Percentiles rank a stretch among this genome's conserved stretches.
These are phyloP conservation scores for Sepiola atlantica DNA, from an alignment of 2,888 invertebrate genomes.

Conservation along the genomic window DNA sequence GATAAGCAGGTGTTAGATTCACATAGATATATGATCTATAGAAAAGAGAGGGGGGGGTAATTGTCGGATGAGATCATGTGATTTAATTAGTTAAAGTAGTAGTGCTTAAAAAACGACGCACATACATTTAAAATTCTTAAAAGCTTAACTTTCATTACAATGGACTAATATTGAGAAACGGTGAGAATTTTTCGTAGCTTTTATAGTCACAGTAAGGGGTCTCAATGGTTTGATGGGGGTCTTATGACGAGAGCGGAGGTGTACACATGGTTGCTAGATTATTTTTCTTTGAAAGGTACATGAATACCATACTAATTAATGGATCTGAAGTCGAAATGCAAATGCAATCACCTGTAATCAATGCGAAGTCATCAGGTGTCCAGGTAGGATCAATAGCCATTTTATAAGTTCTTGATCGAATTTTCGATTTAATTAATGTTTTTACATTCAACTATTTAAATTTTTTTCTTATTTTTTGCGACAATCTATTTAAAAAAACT, in stretches of 20 bases:
- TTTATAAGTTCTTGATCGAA: background rate
- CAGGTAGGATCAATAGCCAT: background rate
- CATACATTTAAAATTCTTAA: too few relatives aligned
- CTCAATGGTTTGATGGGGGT: background rate
- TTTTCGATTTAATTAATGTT: background rate
- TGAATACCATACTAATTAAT: background rate
- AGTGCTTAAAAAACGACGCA: too few relatives aligned
- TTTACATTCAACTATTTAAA: background rate
- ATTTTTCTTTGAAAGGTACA: background rate
- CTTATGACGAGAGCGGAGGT: background rate
- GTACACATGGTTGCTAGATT: background rate
- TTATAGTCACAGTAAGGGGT: background rate
- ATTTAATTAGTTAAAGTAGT: too few relatives aligned
- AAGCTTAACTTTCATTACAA: too few relatives aligned
- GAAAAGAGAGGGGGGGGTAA: too few relatives aligned
- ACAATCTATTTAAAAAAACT: background rate
- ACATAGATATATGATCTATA: too few relatives aligned
- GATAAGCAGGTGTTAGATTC: too few relatives aligned
- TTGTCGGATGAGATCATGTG: too few relatives aligned
- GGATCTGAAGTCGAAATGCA: background rate
- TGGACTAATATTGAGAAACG: too few relatives aligned
- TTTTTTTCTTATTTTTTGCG: background rate
- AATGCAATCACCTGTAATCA: slow-evolving; percentile 18
- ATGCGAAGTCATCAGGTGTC: background rate
- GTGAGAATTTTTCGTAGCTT: background rate